Percentiles rank a stretch among this genome's conserved stretches.
Conservation (phyloP, 2,113 vertebrate genomes). For the Trachemys scripta region DNA sequence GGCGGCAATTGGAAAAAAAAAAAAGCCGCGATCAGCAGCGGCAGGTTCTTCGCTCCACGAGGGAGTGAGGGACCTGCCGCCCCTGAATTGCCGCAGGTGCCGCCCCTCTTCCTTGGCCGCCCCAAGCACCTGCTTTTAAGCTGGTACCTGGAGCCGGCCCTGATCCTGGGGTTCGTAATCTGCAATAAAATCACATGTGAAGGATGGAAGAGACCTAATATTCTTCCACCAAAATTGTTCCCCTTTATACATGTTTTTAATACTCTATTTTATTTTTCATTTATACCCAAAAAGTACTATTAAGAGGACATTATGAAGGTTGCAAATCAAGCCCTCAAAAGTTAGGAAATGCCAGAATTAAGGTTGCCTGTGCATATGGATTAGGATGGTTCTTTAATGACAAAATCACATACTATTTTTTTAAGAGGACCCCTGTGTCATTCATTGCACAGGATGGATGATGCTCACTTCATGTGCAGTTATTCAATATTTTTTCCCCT, state of each 20-base stretch:
- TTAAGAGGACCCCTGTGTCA: background rate
- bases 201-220: background rate
- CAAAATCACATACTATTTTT: background rate
- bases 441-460: background rate
- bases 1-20: too few relatives aligned
- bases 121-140: too few relatives aligned
- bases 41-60: too few relatives aligned
- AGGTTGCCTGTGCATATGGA: background rate
- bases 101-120: too few relatives aligned
- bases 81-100: too few relatives aligned
- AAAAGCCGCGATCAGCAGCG: too few relatives aligned
- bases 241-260: background rate
- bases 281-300: background rate
- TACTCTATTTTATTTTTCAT: background rate
- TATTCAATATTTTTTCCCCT: background rate
- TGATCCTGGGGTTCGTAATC: background rate
- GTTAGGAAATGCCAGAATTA: too few relatives aligned
- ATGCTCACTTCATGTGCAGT: background rate
- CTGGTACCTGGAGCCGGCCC: too few relatives aligned
- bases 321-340: background rate
- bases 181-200: background rate
- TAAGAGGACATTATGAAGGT: background rate
- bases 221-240: background rate
- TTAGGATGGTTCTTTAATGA: background rate
- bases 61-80: too few relatives aligned